Evolutionary conservation across 2,113 vertebrate genomes (phyloP).

Genomic region (Rhinogobius similis): DNA sequence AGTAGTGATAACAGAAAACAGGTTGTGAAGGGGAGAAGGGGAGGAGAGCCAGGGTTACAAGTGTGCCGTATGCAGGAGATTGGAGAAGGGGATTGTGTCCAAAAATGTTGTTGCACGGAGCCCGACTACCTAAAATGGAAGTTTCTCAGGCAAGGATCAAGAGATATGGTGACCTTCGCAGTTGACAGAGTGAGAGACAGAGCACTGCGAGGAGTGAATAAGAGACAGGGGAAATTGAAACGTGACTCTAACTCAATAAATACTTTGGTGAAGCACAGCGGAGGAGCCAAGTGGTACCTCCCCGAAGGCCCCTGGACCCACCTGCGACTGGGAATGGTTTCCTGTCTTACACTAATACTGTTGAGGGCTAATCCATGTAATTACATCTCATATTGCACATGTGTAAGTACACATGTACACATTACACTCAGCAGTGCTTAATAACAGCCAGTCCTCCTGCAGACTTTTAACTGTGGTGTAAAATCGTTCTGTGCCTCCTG

Average conservation of each 20-base stretch:
- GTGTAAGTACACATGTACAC: constrained; percentile 71
- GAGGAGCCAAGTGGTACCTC: constrained; percentile 49
- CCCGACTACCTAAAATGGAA: constrained; percentile 94
- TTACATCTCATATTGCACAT: constrained; percentile 69
- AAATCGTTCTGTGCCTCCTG: background rate
- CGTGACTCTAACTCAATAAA: constrained; percentile 67
- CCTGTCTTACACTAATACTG: constrained; percentile 66
- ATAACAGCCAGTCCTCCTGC: constrained; percentile 18
- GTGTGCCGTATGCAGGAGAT: constrained; percentile 64
- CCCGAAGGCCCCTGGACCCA: constrained; percentile 59
- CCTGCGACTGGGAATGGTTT: constrained; percentile 73
- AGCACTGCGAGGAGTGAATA: constrained; percentile 54
- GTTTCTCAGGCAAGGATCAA: constrained; percentile 83
- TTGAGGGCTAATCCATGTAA: constrained; percentile 71
- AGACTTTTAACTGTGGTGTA: background rate
- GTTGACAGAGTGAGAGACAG: constrained; percentile 65
- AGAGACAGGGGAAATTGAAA: constrained; percentile 36
- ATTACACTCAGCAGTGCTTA: constrained; percentile 48
- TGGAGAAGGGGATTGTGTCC: constrained; percentile 79
- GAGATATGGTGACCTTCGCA: constrained; percentile 87
- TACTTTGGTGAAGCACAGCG: constrained; percentile 42
- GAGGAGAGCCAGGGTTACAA: constrained; percentile 65
- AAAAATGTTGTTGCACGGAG: constrained; percentile 76
- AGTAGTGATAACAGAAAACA: constrained; percentile 97
- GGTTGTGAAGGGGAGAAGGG: constrained; percentile 84